Base-by-base conservation (phyloP, 1,140 invertebrate genomes). In the Melipona quadrifasciata region DNA sequence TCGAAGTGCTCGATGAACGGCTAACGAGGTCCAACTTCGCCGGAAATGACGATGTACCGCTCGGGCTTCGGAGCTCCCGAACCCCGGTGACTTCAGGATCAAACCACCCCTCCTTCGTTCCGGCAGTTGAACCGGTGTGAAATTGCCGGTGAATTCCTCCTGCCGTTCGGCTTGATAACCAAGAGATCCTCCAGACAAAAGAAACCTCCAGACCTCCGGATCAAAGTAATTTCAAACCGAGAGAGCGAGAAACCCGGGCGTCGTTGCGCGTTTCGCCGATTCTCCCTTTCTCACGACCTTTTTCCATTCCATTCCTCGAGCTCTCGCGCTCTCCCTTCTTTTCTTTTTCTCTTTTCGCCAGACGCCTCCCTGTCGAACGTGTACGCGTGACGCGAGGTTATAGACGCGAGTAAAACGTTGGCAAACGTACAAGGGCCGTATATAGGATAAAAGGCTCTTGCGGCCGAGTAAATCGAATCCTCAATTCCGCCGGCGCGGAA, bases 151-250 rank as follows among this genome's bases (percentile, higher is more conserved):
- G 87, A 86, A 82, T 76, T 84, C 47, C 73, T 16, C 19, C 71
- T 51, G 47, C 55, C 64, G 51, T 78, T 81, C 61, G 24, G 31
- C 75, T 72, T 65, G 53, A 85, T 82, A 79, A 89, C 71, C 72
- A 34, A 86, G 67, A 81, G 55, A 53, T 61, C 74, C 57, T 51
- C 21, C 68, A 64, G 61, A 86, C 78, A 84, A 89, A 89, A 86
- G 77, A 84, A 84, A 58, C 24, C 58, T 24, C 34, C 16, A n/a
- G 27, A 17, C 39, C 39, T 21, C 0, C 65, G 84, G 85, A 89
- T 89, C 80, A 89, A 89, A 89, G 87, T 89, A 89, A 89, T 89
- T 89, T 89, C 68, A 78, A 58, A 75, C 73, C 39, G 51, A 67
- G 51, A 27, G 51, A 34, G n/a, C 1, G 14, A 17, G 14, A 51